A percentile compares a stretch with the other conserved stretches of the same genome.
Evolutionary conservation across 2,113 vertebrate species (phyloP).

Genomic region (Arothron firmamentum): DNA sequence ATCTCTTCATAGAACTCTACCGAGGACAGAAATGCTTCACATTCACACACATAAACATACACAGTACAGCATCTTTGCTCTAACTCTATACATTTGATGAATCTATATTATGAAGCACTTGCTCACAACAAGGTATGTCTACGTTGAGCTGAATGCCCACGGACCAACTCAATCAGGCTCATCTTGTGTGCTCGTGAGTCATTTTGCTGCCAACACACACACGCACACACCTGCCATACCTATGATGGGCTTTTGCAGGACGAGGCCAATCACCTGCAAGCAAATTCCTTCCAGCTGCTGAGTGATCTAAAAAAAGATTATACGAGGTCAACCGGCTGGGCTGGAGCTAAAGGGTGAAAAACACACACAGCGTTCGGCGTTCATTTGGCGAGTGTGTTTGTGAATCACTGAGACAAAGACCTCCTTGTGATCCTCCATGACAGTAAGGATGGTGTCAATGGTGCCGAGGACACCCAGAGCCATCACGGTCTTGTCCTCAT

Average conservation of each 20-base stretch:
- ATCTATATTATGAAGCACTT: no score
- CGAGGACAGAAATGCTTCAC: neutral
- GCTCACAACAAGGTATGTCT: neutral
- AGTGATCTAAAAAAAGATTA: constrained; percentile 77
- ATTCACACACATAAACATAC: neutral
- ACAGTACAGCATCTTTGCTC: neutral
- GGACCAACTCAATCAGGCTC: no score
- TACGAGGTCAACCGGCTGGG: no score
- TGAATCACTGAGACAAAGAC: constrained; percentile 71
- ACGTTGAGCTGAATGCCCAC: no score
- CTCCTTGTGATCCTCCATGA: constrained; percentile 95
- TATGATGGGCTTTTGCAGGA: constrained; percentile 95
- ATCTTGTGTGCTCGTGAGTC: neutral
- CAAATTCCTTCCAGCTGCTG: constrained; percentile 95
- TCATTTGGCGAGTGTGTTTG: neutral
- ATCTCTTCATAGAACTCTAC: constrained; percentile 99
- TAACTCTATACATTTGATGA: no score
- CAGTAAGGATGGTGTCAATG: constrained; percentile 93
- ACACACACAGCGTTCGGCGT: neutral
- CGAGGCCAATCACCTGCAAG: constrained; percentile 92
- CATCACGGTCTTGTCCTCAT: constrained; percentile 96
- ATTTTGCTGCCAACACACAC: constrained; percentile 19
- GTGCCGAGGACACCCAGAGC: constrained; percentile 94
- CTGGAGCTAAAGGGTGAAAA: no score
- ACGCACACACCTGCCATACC: constrained; percentile 83